A percentile compares a stretch with the other conserved stretches of the same genome.
phyloP scores from a whole-genome alignment of 2,888 invertebrate genomes.

The Cheilosia vulpina region DNA sequence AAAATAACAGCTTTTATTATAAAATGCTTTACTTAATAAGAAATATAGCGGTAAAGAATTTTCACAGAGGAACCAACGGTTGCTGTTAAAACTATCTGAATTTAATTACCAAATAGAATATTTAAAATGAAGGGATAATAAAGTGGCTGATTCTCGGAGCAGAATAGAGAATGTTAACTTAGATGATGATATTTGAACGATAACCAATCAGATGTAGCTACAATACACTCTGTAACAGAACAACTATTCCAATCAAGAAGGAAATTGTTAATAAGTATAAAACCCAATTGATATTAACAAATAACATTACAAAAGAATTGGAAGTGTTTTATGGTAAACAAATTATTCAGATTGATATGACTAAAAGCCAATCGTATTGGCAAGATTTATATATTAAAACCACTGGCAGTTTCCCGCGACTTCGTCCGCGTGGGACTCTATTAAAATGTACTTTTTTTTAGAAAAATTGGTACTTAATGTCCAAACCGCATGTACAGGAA shows the following conservation, averaged over 20 bases:
- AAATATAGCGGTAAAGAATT: constrained; percentile 28
- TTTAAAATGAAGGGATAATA: constrained; percentile 15
- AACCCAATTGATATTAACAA: constrained; percentile 46
- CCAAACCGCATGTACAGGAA: too few species aligned
- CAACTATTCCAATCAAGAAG: constrained; percentile 37
- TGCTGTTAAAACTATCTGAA: constrained; percentile 1
- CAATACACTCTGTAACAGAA: constrained; percentile 19
- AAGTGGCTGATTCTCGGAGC: constrained; percentile 12
- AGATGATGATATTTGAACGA: too few species aligned
- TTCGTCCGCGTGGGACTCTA: too few species aligned
- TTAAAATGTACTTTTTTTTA: too few species aligned
- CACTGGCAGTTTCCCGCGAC: too few species aligned
- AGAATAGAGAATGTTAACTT: too few species aligned
- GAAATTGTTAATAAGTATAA: constrained; percentile 53
- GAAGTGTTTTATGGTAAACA: constrained; percentile 11
- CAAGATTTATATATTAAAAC: constrained; percentile 3
- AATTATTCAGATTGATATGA: constrained; percentile 8
- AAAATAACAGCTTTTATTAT: too few species aligned
- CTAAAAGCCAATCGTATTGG: not conserved
- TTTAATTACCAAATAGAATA: constrained; percentile 12
- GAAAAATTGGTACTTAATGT: too few species aligned
- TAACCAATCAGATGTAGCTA: not conserved
- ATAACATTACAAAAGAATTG: constrained; percentile 31
- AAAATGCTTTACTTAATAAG: too few species aligned
- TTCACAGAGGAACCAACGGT: constrained; percentile 9